These are phyloP conservation scores for Campylomormyrus numenius DNA, from an alignment of 2,113 vertebrate genomes.

Conservation along the genomic window DNA sequence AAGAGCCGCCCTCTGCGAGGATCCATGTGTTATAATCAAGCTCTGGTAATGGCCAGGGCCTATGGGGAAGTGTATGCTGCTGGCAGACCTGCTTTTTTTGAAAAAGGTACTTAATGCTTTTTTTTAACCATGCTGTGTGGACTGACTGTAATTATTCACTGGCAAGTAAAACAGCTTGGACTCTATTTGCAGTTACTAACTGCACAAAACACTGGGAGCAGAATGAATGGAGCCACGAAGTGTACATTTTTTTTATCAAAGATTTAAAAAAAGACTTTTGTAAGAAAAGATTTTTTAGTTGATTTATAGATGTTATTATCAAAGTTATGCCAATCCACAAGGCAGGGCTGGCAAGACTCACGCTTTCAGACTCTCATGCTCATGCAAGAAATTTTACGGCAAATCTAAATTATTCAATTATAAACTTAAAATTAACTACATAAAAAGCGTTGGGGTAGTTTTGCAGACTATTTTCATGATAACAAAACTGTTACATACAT, in stretches of 20 bases:
- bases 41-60: background rate
- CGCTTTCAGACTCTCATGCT: no score
- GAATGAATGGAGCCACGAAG: no score
- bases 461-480: no score
- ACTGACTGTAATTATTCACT: constrained; percentile 25
- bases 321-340: background rate
- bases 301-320: background rate
- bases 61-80: background rate
- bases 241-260: background rate
- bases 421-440: no score
- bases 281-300: background rate
- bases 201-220: background rate
- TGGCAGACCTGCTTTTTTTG: background rate
- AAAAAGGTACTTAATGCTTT: constrained; percentile 9
- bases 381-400: no score
- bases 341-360: no score
- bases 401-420: no score
- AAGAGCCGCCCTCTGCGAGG: background rate
- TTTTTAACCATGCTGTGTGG: constrained; percentile 27
- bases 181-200: background rate
- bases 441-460: no score
- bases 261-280: background rate
- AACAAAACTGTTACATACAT: no score
- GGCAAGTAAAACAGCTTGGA: constrained; percentile 1
- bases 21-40: background rate